Conservation (phyloP, 2,113 vertebrate species). For the Semicossyphus pulcher region DNA sequence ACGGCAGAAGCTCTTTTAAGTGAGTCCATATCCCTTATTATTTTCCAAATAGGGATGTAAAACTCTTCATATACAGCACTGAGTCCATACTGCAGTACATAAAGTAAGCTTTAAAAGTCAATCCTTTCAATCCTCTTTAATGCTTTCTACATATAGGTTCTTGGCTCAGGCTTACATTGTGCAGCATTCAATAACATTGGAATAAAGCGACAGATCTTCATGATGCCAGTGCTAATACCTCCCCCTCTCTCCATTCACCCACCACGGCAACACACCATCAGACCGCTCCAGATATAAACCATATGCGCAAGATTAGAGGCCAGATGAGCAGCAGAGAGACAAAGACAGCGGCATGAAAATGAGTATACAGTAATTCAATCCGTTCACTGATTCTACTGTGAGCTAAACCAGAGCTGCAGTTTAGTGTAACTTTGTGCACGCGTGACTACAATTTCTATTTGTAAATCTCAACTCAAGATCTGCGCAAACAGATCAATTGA, state of each 20-base stretch:
- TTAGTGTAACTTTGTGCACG: neutral
- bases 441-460: neutral
- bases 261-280: constrained; percentile 54
- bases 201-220: constrained; percentile 42
- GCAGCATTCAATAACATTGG: constrained; percentile 57
- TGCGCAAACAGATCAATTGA: neutral
- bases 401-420: neutral
- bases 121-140: constrained; percentile 32
- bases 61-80: constrained; percentile 2
- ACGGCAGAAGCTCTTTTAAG: neutral
- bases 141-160: constrained; percentile 20
- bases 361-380: constrained; percentile 9
- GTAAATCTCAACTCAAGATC: neutral
- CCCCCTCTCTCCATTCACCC: constrained; percentile 4
- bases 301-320: constrained; percentile 68
- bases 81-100: neutral
- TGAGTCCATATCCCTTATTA: neutral
- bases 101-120: constrained; percentile 13
- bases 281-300: constrained; percentile 60
- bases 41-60: constrained; percentile 10
- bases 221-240: constrained; percentile 41
- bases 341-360: constrained; percentile 38
- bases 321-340: constrained; percentile 44
- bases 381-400: neutral
- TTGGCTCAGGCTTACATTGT: constrained; percentile 26